These are phyloP conservation scores for Heliocidaris tuberculata DNA, from an alignment of 35 echinoderm and acorn worm genomes.

Conservation along the genomic window DNA sequence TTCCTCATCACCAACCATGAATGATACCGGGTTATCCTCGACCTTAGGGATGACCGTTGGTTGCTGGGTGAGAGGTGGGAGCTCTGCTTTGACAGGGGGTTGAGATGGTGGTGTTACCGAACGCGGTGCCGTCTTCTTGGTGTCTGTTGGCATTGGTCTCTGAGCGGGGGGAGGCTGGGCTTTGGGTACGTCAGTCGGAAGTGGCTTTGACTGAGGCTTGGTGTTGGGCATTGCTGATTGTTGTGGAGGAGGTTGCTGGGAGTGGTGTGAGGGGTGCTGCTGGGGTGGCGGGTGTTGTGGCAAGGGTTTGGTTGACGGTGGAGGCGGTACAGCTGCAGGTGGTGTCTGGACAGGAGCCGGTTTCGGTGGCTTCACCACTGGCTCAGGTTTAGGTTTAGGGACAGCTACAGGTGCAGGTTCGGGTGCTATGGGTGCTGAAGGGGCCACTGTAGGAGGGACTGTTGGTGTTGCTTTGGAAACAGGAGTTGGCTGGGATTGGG, in stretches of 20 bases:
- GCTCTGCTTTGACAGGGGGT: background rate
- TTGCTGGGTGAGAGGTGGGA: background rate
- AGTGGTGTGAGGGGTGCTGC: background rate
- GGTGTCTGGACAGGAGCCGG: conserved; percentile 20
- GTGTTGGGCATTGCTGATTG: background rate
- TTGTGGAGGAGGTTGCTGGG: background rate
- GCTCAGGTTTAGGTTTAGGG: conserved; percentile 24
- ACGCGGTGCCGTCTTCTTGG: background rate
- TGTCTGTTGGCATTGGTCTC: background rate
- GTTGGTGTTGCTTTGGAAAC: conserved; percentile 17
- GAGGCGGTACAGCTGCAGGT: conserved; percentile 46
- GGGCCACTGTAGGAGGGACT: conserved; percentile 15
- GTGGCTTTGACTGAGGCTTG: conserved; percentile 24
- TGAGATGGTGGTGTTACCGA: background rate
- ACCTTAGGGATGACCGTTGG: conserved; percentile 47
- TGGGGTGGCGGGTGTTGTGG: conserved; percentile 20
- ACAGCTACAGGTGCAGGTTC: conserved; percentile 29
- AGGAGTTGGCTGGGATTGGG: conserved; percentile 35
- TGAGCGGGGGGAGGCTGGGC: background rate
- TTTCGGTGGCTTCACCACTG: background rate
- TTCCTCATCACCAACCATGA: conserved; percentile 89
- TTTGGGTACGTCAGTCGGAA: background rate
- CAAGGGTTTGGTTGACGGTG: conserved; percentile 11
- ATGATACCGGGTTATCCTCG: conserved; percentile 79
- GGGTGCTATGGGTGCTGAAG: conserved; percentile 18